Evolutionary conservation across 2,888 invertebrate species (phyloP).

Genomic region (Papilio gigon): DNA sequence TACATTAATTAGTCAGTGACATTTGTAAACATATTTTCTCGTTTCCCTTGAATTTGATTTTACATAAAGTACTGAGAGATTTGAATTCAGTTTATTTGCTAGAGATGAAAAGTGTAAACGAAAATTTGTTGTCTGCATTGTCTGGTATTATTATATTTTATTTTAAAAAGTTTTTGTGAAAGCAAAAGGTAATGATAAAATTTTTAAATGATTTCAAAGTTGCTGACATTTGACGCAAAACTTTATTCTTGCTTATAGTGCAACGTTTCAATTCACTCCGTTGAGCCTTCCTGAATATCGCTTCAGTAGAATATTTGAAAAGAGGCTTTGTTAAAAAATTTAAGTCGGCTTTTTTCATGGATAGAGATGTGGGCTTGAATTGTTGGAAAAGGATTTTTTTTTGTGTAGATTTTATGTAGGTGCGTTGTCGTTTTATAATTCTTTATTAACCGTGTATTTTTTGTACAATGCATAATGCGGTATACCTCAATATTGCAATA

Average conservation of each 20-base stretch:
- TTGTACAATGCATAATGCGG: not conserved
- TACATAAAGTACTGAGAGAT: too few relatives aligned
- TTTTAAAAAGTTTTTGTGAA: not conserved
- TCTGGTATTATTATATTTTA: too few relatives aligned
- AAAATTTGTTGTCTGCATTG: too few relatives aligned
- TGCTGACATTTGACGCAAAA: not conserved
- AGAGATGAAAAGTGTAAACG: too few relatives aligned
- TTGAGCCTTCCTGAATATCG: constrained; percentile 28
- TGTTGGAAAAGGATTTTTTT: constrained; percentile 16
- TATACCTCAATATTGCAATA: not conserved
- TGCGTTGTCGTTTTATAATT: not conserved
- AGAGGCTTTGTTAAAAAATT: constrained; percentile 29
- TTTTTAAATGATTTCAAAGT: constrained; percentile 7
- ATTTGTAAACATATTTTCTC: too few relatives aligned
- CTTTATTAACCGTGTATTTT: constrained; percentile 1
- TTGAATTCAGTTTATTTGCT: too few relatives aligned
- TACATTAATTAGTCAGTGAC: too few relatives aligned
- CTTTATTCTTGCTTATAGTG: constrained; percentile 26
- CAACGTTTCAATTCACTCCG: constrained; percentile 26
- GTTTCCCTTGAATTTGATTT: too few relatives aligned
- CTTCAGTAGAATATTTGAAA: constrained; percentile 30
- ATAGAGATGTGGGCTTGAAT: constrained; percentile 10
- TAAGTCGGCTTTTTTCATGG: constrained; percentile 23
- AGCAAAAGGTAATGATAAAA: not conserved
- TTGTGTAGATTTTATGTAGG: not conserved